Evolutionary conservation across 2,113 vertebrate species (phyloP).

Genomic region (Atractosteus spatula): DNA sequence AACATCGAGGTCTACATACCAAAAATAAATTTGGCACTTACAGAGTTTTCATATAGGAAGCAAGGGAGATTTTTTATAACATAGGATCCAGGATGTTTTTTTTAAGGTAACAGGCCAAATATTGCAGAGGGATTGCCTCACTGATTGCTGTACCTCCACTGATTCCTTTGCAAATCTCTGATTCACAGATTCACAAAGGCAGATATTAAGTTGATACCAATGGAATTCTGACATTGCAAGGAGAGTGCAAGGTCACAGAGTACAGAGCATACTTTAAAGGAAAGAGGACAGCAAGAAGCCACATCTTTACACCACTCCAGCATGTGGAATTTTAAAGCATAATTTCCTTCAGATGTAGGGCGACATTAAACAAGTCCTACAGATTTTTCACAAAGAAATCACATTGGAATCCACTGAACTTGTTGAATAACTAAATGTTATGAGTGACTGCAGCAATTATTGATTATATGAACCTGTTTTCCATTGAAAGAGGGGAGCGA

Average conservation of each 20-base stretch:
- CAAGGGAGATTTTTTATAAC: too few relatives aligned
- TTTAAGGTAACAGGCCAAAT: constrained; percentile 56
- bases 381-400: neutral
- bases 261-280: constrained; percentile 4
- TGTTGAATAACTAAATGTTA: too few relatives aligned
- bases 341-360: constrained; percentile 1
- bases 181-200: constrained; percentile 42
- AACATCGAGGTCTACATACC: too few relatives aligned
- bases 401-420: neutral
- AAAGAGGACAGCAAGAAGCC: constrained; percentile 9
- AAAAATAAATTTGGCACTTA: too few relatives aligned
- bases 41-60: too few relatives aligned
- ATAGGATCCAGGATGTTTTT: too few relatives aligned
- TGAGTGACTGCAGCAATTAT: too few relatives aligned
- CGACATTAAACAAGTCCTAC: neutral
- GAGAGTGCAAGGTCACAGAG: constrained; percentile 50
- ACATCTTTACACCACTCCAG: neutral
- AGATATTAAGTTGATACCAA: constrained; percentile 56
- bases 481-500: too few relatives aligned
- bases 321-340: neutral
- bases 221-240: constrained; percentile 48
- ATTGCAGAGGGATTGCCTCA: constrained; percentile 58
- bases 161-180: constrained; percentile 31
- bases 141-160: constrained; percentile 53
- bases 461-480: too few relatives aligned